Conservation (phyloP, 92 coral and sea anemone genomes). For the Metridium senile region DNA sequence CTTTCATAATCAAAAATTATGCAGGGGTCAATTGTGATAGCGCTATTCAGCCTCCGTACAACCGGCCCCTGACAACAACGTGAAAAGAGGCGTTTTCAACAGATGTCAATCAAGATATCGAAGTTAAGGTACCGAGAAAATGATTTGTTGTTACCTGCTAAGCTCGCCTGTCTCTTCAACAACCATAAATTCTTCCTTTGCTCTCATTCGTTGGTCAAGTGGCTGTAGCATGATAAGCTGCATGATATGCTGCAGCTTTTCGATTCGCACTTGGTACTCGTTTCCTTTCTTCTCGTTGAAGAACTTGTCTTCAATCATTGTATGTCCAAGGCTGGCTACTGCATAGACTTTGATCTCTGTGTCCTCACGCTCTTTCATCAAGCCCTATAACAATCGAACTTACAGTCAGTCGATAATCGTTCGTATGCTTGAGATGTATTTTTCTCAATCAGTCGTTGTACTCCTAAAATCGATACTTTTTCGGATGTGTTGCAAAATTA, state of each 20-base stretch:
- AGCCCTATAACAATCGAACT: no score
- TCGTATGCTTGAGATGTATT: no score
- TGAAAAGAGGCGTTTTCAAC: background rate
- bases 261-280: background rate
- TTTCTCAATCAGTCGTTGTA: no score
- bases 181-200: no score
- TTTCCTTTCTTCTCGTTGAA: background rate
- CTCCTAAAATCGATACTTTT: no score
- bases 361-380: constrained; percentile 6
- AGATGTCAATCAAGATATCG: background rate
- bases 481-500: no score
- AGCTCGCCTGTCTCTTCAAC: background rate
- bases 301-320: constrained; percentile 8
- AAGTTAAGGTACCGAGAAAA: no score
- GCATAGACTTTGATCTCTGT: constrained; percentile 27
- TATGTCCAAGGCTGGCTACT: constrained; percentile 26
- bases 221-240: background rate
- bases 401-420: no score
- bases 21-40: background rate
- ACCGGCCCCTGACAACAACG: background rate
- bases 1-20: no score
- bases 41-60: no score
- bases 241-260: background rate
- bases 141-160: no score
- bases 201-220: no score